These are phyloP conservation scores for Choloepus didactylus DNA, from an alignment of 2,797 vertebrate genomes.

Conservation along the genomic window DNA sequence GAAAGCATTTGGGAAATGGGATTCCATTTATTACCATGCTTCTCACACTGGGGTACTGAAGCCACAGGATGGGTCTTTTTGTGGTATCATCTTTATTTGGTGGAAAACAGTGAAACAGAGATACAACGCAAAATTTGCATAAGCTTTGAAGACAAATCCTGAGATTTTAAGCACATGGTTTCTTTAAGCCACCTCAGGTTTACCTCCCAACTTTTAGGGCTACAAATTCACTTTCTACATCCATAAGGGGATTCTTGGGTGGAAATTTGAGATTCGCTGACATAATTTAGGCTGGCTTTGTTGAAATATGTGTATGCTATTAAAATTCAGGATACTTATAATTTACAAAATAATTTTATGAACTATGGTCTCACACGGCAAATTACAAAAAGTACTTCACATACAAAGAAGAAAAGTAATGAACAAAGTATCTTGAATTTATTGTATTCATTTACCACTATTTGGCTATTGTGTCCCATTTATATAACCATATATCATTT, in stretches of 20 bases:
- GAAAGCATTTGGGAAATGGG: conserved; percentile 17
- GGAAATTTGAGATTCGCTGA: neutral
- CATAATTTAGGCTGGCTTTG: neutral
- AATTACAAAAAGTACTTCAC: conserved; percentile 59
- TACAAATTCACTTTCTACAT: neutral
- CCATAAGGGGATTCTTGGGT: neutral
- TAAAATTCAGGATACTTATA: conserved; percentile 32
- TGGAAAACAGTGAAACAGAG: conserved; percentile 39
- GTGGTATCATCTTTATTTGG: conserved; percentile 3
- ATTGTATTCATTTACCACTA: neutral
- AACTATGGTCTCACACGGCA: neutral
- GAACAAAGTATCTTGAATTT: conserved; percentile 3
- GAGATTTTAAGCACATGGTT: conserved; percentile 11
- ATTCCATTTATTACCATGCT: conserved; percentile 10
- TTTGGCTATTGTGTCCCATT: neutral
- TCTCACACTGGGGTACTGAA: neutral
- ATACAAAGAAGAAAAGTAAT: conserved; percentile 56
- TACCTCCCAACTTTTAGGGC: neutral
- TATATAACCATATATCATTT: conserved; percentile 25
- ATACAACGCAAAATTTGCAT: neutral
- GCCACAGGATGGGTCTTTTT: neutral
- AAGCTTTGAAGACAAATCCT: neutral
- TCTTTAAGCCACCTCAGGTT: neutral
- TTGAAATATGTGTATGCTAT: neutral
- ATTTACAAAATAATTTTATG: conserved; percentile 26